phyloP scores from a whole-genome alignment of 1,140 invertebrate genomes.

The Bombus pyrosoma region DNA sequence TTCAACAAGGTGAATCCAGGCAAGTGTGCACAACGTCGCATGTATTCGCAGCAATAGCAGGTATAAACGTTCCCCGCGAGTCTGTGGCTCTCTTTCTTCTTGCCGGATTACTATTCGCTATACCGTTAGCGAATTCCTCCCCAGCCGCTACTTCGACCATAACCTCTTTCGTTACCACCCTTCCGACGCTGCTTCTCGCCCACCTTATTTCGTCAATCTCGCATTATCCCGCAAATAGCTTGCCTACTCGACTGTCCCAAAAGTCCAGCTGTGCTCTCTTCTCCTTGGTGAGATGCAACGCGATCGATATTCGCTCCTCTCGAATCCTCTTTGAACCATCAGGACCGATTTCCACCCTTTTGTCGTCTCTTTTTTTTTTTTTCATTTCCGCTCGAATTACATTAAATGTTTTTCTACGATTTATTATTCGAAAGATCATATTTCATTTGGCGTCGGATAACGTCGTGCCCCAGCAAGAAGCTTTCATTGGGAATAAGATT shows the following conservation, averaged over 20 bases:
- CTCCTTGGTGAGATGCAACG: constrained; percentile 38
- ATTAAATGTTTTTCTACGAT: constrained; percentile 31
- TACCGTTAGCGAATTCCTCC: constrained; percentile 49
- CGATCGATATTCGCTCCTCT: constrained; percentile 57
- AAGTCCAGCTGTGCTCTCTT: constrained; percentile 58
- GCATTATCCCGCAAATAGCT: constrained; percentile 70
- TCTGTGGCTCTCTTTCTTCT: neutral
- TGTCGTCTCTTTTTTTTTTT: neutral
- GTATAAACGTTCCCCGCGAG: constrained; percentile 29
- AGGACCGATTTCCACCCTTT: constrained; percentile 39
- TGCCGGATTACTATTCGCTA: constrained; percentile 56
- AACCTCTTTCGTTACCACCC: constrained; percentile 52
- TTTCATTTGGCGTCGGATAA: constrained; percentile 2
- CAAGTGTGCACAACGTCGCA: constrained; percentile 50
- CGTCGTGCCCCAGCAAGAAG: neutral
- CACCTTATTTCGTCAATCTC: constrained; percentile 66
- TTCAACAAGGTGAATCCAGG: constrained; percentile 65
- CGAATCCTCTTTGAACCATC: constrained; percentile 38
- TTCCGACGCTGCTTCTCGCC: constrained; percentile 1
- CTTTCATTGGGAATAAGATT: neutral
- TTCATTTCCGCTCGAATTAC: constrained; percentile 43
- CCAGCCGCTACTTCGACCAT: constrained; percentile 39
- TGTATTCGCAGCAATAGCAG: constrained; percentile 40
- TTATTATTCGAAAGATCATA: constrained; percentile 31
- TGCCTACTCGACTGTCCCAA: constrained; percentile 58